These are phyloP conservation scores for Erynnis tages DNA, from an alignment of 2,888 invertebrate genomes.

Conservation along the genomic window DNA sequence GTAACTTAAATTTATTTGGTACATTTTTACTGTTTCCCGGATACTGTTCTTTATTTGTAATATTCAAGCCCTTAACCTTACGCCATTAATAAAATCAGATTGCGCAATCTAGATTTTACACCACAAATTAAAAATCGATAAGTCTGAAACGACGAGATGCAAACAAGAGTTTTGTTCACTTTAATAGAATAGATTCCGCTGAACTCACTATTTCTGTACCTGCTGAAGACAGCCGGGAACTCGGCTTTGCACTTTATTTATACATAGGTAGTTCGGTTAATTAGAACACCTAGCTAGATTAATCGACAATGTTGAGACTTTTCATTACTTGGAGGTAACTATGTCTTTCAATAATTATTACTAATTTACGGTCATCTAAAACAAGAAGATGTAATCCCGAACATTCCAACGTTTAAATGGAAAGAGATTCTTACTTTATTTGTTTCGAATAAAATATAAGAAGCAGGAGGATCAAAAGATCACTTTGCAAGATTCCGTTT, in stretches of 20 bases:
- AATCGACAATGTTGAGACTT: no score
- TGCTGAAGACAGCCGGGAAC: constrained; percentile 17
- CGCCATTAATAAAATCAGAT: constrained; percentile 67
- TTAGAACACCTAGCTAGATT: constrained; percentile 13
- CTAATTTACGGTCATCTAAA: no score
- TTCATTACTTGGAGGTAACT: no score
- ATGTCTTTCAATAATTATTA: no score
- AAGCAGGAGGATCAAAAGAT: constrained; percentile 43
- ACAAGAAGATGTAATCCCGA: neutral
- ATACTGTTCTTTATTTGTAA: no score
- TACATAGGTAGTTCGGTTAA: constrained; percentile 19
- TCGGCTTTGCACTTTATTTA: constrained; percentile 21
- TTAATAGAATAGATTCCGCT: constrained; percentile 23
- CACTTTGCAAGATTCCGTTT: constrained; percentile 44
- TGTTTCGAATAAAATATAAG: constrained; percentile 21
- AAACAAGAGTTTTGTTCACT: constrained; percentile 28
- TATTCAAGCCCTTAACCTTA: constrained; percentile 56
- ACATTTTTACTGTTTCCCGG: no score
- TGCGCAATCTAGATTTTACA: constrained; percentile 60
- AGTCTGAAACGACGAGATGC: constrained; percentile 26
- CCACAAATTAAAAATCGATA: constrained; percentile 69
- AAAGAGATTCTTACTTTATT: constrained; percentile 9
- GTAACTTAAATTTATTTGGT: no score
- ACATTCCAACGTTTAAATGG: constrained; percentile 6
- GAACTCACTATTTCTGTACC: constrained; percentile 15